Evolutionary conservation across 2,888 invertebrate species (phyloP), one percentile per base, ranked within the genome.

Genomic region (Drosophila mayaguana): DNA sequence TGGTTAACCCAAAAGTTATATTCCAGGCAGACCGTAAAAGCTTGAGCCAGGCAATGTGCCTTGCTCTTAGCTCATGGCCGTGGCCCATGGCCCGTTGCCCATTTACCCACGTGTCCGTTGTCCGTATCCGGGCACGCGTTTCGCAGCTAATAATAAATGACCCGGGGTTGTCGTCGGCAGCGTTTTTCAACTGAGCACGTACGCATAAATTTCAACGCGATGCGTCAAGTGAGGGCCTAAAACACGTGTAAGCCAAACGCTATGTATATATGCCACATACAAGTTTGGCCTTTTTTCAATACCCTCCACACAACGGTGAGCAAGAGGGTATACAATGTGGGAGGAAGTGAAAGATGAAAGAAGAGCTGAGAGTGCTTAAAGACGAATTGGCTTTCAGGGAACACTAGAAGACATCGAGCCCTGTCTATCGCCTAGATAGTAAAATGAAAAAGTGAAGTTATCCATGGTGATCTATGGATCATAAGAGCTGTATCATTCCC

Each of bases 101-200:
- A 32, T 38, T 38, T 38, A 7, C 36, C 36, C 40, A 40, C n/a
- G n/a, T 45, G 40, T 53, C 28, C 65, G 36, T 20, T 51, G 36
- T 48, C 48, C 70, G 46, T 53, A 63, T 65, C 61, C 72, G 25
- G 48, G 65, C 71, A 72, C 84, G 83, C 83, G 69, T 69, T 83
- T 88, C 77, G 79, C 75, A 87, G 81, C 89, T 87, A 86, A 87
- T 85, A 88, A 88, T 87, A 86, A 86, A 87, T 85, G 87, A 83
- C 77, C 77, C 79, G 53, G 70, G 81, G 66, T 69, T 84, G 88
- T 83, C 88, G 75, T 76, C 81, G 74, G 63, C 62, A 46, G 64
- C 67, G 66, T 71, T 85, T 68, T 77, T 74, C 67, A 79, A 66
- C 69, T 64, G 65, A 57, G 68, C 88, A 87, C 88, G 83, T 84